Evolutionary conservation across 2,113 vertebrate species (phyloP), one percentile per base, ranked within the genome.

Genomic region (Phodopus roborovskii): DNA sequence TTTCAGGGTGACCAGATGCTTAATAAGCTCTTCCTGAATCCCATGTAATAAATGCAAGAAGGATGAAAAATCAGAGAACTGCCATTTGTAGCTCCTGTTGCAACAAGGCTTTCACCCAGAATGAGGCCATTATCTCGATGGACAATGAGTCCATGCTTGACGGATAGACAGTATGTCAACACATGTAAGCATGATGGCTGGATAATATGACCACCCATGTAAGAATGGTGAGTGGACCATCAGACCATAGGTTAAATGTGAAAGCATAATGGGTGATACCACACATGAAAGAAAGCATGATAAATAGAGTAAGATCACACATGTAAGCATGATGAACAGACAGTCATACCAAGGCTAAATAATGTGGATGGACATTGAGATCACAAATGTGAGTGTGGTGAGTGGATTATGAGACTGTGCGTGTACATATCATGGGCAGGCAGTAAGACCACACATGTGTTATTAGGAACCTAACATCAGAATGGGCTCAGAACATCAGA

Each of bases 41-140:
- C 42, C 79, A 82, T 26, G 0, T 89, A 77, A 86, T 78, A 86
- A 93, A 86, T 78, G 24, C 66, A 92, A 66, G 42, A 78, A 53
- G 33, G 77, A 93, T 28, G 75, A 42, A 79, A 4, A 97, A 68
- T 70, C 73, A 73, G 30, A 95, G 93, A 96, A 56, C 26, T 70
- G 7, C 1, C 73, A 66, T 91, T 90, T 86, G 66, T 33, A 94
- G 33, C 7, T 22, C 5, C 58, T 66, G 58, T 78, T 87, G 74
- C 75, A 91, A 73, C 73, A 90, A 94, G 17, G 26, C 68, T 30
- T 53, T 50, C 78, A 56, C 60, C 58, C 81, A 88, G 33, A 94
- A 56, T 66, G 0, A 45, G 22, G 56, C 39, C 85, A 82, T 58
- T 60, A 42, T 62, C 70, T 73, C 26, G 58, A 42, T 4, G 1